Evolutionary conservation across 1,140 invertebrate genomes (phyloP).

Genomic region (Octopus sinensis): DNA sequence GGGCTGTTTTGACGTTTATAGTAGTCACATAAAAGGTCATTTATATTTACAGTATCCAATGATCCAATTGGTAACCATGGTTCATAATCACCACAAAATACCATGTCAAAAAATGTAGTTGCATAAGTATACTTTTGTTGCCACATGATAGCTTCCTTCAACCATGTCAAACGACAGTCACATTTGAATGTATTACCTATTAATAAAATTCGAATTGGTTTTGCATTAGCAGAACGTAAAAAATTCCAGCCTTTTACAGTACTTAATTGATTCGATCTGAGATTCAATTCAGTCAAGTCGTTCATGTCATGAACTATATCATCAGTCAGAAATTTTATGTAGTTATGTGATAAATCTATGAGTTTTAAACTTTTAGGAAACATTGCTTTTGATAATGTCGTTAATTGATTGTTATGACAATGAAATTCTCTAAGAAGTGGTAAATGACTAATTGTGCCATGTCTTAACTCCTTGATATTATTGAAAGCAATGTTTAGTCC

Average conservation of each 20-base stretch:
- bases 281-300: background rate
- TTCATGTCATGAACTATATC: background rate
- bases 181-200: slow-evolving; percentile 35
- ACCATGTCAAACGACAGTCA: slow-evolving; percentile 38
- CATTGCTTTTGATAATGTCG: background rate
- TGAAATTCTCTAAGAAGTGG: background rate
- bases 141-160: slow-evolving; percentile 27
- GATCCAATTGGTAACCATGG: background rate
- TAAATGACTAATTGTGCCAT: background rate
- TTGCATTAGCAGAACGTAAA: background rate
- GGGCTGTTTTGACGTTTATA: slow-evolving; percentile 7
- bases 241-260: background rate
- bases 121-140: slow-evolving; percentile 19
- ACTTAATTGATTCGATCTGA: background rate
- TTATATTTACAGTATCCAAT: slow-evolving; percentile 16
- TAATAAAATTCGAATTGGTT: slow-evolving; percentile 21
- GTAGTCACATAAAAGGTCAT: slow-evolving; percentile 37
- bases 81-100: slow-evolving; percentile 25
- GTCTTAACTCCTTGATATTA: background rate
- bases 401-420: background rate
- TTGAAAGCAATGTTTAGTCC: background rate
- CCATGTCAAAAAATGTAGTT: slow-evolving; percentile 22
- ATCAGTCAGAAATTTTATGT: slow-evolving; percentile 12
- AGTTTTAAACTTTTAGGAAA: background rate
- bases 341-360: slow-evolving; percentile 27